Evolutionary conservation across 2,888 invertebrate genomes (phyloP), one percentile per base, ranked within the genome.

Genomic region (Ectropis crepuscularia): DNA sequence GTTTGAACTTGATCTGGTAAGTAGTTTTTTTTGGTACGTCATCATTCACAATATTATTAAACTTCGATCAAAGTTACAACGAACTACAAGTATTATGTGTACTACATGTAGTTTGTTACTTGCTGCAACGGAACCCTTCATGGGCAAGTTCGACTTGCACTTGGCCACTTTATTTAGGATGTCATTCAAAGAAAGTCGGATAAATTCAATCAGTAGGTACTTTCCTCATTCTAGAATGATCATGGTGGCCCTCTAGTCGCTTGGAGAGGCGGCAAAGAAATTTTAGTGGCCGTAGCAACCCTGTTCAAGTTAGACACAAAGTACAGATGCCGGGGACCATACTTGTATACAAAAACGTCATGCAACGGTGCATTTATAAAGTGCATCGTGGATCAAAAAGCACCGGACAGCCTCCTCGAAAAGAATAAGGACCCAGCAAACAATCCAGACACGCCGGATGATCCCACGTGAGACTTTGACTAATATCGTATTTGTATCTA

Each of bases 201-300:
- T 28, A 28, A 28, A 28, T 28, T 28, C 16, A 28, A 28, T 28
- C 1, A 28, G 16, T 28, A 28, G 2, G 2, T 10, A 41, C 41
- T 41, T 7, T 41, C 16, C 4, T 41, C 10, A 41, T 41, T 73
- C 38, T 63, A 87, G 86, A 87, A 87, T 46, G 88, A 88, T 62
- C 88, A 88, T 61, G 88, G 88, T 0, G 85, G 86, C 0, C 87
- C 88, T 0, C 69, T 88, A 0, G 74, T 86, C 4, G 77, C 82
- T 0, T 86, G 83, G 83, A 67, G 77, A 1, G 81, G 82, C 0
- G 54, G 70, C 0, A 65, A 63, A 0, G 81, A 83, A 57, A 65
- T 77, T 0, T 70, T 88, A 0, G 80, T 88, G 0, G 87, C 85
- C 0, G 77, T 88, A 1, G 86, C 87, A 0, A 85, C 87, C 0